These are phyloP conservation scores for Melanotaenia nigrans DNA, from an alignment of 2,797 vertebrate species.

Conservation along the genomic window DNA sequence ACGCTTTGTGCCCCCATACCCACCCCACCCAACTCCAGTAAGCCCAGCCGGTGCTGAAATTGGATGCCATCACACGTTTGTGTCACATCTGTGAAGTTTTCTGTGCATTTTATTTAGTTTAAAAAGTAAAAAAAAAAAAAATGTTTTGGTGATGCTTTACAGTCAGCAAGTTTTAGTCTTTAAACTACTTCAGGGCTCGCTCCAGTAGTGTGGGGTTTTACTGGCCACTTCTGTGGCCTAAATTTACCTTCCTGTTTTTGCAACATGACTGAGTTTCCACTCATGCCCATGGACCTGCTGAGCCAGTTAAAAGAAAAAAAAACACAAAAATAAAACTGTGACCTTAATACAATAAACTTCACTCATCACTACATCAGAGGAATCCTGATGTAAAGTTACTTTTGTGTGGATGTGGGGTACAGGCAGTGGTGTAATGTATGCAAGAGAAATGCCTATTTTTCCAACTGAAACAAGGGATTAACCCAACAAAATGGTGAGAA, in stretches of 20 bases:
- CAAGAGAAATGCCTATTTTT: constrained; percentile 65
- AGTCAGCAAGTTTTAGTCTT: constrained; percentile 10
- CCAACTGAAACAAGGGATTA: constrained; percentile 72
- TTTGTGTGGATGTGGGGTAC: constrained; percentile 48
- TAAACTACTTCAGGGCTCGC: constrained; percentile 1
- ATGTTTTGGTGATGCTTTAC: background rate
- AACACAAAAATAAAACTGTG: constrained; percentile 1
- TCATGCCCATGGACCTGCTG: constrained; percentile 43
- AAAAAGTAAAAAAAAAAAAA: background rate
- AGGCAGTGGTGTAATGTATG: constrained; percentile 60
- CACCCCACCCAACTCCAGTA: constrained; percentile 19
- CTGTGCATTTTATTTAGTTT: background rate
- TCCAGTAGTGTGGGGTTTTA: constrained; percentile 21
- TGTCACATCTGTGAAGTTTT: background rate
- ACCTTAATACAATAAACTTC: constrained; percentile 59
- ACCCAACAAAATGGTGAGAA: constrained; percentile 76
- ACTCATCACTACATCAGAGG: constrained; percentile 53
- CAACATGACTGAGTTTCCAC: constrained; percentile 21
- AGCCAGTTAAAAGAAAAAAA: constrained; percentile 33
- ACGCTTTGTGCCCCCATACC: constrained; percentile 23
- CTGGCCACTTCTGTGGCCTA: constrained; percentile 24
- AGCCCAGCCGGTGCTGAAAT: constrained; percentile 25
- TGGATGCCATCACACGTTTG: constrained; percentile 46
- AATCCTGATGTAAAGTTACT: constrained; percentile 40
- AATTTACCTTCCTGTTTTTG: constrained; percentile 24